Percentiles rank a stretch among this genome's conserved stretches.
These are phyloP conservation scores for Brachionus koreanus DNA, from an alignment of 1,140 invertebrate species.

Conservation along the genomic window DNA sequence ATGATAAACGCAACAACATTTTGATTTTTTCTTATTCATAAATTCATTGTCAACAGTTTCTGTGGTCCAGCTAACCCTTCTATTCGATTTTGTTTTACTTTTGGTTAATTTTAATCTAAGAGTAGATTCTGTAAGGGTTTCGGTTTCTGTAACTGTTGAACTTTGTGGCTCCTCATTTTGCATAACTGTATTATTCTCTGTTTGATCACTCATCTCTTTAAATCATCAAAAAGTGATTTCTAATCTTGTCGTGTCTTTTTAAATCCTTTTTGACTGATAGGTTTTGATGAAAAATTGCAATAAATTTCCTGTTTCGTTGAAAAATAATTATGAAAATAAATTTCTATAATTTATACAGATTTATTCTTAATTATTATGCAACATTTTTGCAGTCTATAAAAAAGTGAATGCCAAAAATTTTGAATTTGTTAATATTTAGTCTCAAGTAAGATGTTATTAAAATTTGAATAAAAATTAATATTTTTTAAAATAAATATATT, in stretches of 20 bases:
- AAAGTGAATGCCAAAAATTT: not conserved
- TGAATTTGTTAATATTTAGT: not conserved
- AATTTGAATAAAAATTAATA: too few species aligned
- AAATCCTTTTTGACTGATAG: not conserved
- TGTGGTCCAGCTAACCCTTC: slow-evolving; percentile 74
- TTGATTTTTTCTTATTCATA: slow-evolving; percentile 87
- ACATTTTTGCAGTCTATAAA: not conserved
- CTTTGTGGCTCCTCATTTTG: not conserved
- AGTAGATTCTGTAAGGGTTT: not conserved
- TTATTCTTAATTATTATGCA: not conserved
- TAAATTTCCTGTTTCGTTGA: not conserved
- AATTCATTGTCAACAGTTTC: slow-evolving; percentile 87
- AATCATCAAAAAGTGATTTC: not conserved
- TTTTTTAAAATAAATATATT: too few species aligned
- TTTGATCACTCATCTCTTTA: not conserved
- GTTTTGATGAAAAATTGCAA: not conserved
- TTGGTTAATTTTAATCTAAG: not conserved
- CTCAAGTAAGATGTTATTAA: not conserved
- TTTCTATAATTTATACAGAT: not conserved
- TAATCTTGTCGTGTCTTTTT: not conserved
- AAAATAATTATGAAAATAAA: slow-evolving; percentile 25
- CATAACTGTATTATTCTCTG: not conserved
- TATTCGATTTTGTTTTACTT: not conserved
- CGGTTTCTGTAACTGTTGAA: not conserved
- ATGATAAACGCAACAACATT: slow-evolving; percentile 66